Evolutionary conservation across 1,140 invertebrate species (phyloP).

Genomic region (Lepidurus packardi): DNA sequence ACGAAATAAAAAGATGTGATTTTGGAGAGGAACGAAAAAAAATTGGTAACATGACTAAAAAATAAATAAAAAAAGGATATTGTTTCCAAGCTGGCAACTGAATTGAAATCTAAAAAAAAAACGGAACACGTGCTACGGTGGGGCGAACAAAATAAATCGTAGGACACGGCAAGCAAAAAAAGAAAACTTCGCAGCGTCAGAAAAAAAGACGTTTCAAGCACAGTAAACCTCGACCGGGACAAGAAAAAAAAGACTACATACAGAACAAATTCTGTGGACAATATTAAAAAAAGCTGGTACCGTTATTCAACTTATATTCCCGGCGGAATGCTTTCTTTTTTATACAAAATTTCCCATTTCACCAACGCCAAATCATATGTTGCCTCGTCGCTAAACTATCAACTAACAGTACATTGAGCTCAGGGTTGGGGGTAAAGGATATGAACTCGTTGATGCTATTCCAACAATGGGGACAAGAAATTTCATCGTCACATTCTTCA

Average conservation of each 20-base stretch:
- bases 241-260: conserved; percentile 12
- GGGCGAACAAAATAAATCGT: neutral
- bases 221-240: neutral
- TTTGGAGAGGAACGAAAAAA: neutral
- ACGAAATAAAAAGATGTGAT: neutral
- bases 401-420: conserved; percentile 19
- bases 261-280: conserved; percentile 15
- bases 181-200: neutral
- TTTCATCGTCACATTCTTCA: conserved; percentile 5
- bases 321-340: conserved; percentile 7
- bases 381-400: conserved; percentile 18
- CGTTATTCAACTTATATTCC: conserved; percentile 22
- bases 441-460: neutral
- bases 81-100: neutral
- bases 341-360: neutral
- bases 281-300: conserved; percentile 21
- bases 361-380: neutral
- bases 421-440: neutral
- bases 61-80: neutral
- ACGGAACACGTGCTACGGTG: neutral
- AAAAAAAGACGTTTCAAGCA: conserved; percentile 6
- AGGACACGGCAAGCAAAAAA: conserved; percentile 15
- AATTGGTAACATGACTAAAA: neutral
- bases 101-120: neutral
- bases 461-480: neutral